Base-by-base conservation (phyloP, 1,140 invertebrate species). In the Theocolax elegans region DNA sequence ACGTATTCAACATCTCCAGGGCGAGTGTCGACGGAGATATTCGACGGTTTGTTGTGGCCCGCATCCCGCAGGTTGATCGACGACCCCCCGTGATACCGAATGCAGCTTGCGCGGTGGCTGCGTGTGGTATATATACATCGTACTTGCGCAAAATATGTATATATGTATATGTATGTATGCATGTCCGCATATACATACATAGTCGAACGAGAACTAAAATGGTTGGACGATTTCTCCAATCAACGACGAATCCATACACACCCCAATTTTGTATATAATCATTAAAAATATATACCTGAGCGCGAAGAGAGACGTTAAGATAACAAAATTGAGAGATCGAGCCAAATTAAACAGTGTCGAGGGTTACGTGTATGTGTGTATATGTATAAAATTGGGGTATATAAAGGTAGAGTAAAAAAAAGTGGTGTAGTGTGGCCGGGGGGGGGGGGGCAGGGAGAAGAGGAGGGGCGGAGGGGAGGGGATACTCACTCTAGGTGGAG, bases 1-100 rank as follows among this genome's bases (percentile, higher is more conserved):
- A n/a, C n/a, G n/a, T n/a, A n/a, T n/a, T n/a, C n/a, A n/a, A n/a
- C n/a, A n/a, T n/a, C n/a, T n/a, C n/a, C n/a, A n/a, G n/a, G n/a
- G n/a, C n/a, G n/a, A n/a, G n/a, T n/a, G n/a, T n/a, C n/a, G n/a
- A n/a, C n/a, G n/a, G n/a, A n/a, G n/a, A n/a, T n/a, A n/a, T n/a
- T n/a, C n/a, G n/a, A n/a, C n/a, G n/a, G n/a, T n/a, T n/a, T 15
- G n/a, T 17, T 15, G 78, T 78, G 78, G 80, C 81, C 82, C 81
- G 81, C 82, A 83, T 83, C 81, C 29, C 56, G 23, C 56, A 81
- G 81, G 77, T 82, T 82, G 82, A 84, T 83, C 79, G 81, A 60
- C 75, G 82, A 83, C 81, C 82, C 79, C 81, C 82, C 82, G 81
- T 79, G n/a, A n/a, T n/a, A n/a, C n/a, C n/a, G n/a, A n/a, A n/a